These are phyloP conservation scores for Cyanoramphus novaezelandiae DNA, from an alignment of 2,113 vertebrate species.

Conservation along the genomic window DNA sequence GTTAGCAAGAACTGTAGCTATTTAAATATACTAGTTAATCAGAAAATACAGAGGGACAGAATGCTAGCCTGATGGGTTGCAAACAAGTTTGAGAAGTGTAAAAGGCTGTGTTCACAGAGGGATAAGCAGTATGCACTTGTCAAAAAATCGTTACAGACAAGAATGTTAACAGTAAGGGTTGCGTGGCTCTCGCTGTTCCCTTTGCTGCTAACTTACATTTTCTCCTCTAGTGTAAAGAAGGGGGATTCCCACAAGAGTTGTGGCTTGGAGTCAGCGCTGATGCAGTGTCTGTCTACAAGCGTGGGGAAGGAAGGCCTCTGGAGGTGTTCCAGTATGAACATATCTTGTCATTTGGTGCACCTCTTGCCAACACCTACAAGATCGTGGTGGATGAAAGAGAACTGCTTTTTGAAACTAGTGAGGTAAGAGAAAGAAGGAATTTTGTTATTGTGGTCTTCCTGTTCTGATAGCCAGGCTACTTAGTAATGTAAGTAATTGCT, in stretches of 20 bases:
- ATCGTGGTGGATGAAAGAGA: constrained; percentile 92
- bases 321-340: constrained; percentile 94
- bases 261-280: constrained; percentile 93
- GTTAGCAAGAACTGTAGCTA: not conserved
- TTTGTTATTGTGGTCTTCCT: not conserved
- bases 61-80: not conserved
- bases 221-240: constrained; percentile 83
- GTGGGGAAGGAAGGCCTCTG: constrained; percentile 88
- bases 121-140: not conserved
- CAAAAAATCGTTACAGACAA: not conserved
- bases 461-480: not conserved
- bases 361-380: constrained; percentile 90
- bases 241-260: constrained; percentile 87
- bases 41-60: not conserved
- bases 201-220: not conserved
- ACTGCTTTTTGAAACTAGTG: constrained; percentile 89
- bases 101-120: not conserved
- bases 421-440: constrained; percentile 76
- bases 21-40: not conserved
- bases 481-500: not conserved
- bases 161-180: not conserved
- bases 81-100: not conserved
- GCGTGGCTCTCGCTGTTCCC: not conserved
- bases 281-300: constrained; percentile 93
- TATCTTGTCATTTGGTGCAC: constrained; percentile 94